Conservation (phyloP, 1,140 invertebrate species). For the Coboldia fuscipes region DNA sequence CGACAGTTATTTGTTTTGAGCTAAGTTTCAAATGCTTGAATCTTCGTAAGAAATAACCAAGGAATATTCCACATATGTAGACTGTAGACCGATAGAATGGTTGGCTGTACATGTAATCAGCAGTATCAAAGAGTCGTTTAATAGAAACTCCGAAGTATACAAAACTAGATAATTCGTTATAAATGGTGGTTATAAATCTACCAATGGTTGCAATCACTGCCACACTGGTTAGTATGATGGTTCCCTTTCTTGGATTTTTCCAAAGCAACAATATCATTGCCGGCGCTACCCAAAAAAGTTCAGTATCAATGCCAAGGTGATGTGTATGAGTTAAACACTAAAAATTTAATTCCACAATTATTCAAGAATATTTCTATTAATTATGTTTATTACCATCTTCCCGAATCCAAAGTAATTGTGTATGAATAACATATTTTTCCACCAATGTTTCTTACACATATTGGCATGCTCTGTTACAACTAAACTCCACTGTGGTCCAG, state of each 20-base stretch:
- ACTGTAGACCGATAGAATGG: constrained; percentile 44
- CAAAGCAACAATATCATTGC: constrained; percentile 39
- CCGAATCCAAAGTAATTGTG: constrained; percentile 44
- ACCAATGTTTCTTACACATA: constrained; percentile 36
- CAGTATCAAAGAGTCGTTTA: constrained; percentile 41
- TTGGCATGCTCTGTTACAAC: constrained; percentile 35
- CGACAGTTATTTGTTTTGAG: constrained; percentile 26
- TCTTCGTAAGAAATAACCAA: constrained; percentile 34
- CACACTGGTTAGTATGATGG: constrained; percentile 21
- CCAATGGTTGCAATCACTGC: constrained; percentile 31
- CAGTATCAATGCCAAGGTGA: constrained; percentile 65
- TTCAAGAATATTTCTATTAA: constrained; percentile 1
- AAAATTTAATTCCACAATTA: constrained; percentile 8
- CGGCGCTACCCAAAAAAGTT: constrained; percentile 51
- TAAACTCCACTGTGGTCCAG: constrained; percentile 41
- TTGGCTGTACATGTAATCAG: constrained; percentile 45
- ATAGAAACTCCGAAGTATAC: constrained; percentile 42
- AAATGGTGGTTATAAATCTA: constrained; percentile 33
- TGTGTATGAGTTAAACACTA: constrained; percentile 49
- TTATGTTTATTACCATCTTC: constrained; percentile 29
- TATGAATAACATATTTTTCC: constrained; percentile 37
- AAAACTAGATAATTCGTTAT: constrained; percentile 33
- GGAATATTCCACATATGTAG: constrained; percentile 44
- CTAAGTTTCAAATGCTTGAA: constrained; percentile 18
- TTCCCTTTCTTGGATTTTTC: constrained; percentile 30